These are phyloP conservation scores for Calephelis perditalis DNA, from an alignment of 2,888 invertebrate species.

Conservation along the genomic window DNA sequence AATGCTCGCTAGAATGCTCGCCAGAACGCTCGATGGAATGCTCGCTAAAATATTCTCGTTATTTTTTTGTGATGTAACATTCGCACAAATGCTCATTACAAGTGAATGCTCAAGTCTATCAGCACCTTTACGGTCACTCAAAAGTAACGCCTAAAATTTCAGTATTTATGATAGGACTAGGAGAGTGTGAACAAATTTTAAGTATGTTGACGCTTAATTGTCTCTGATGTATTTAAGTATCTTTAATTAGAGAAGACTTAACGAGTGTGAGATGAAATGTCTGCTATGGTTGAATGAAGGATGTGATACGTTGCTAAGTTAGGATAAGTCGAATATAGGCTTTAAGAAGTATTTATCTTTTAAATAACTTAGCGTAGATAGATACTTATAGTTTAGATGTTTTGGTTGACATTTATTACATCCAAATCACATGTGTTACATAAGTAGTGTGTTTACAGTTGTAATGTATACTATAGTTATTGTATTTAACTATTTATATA, in stretches of 20 bases:
- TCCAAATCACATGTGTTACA: slow-evolving; percentile 33
- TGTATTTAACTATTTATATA: slow-evolving; percentile 39
- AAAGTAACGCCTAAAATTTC: slow-evolving; percentile 4
- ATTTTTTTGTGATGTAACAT: too few relatives aligned
- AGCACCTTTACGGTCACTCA: too few relatives aligned
- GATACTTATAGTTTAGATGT: slow-evolving; percentile 53
- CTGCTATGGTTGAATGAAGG: slow-evolving; percentile 62
- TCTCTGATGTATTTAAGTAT: slow-evolving; percentile 6
- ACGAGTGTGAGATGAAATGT: slow-evolving; percentile 33
- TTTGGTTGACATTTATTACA: slow-evolving; percentile 55
- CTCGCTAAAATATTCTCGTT: too few relatives aligned
- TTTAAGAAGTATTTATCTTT: slow-evolving; percentile 72
- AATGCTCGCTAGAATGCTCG: too few relatives aligned
- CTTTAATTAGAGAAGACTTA: slow-evolving; percentile 8
- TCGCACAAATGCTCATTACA: too few relatives aligned
- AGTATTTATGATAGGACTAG: slow-evolving; percentile 1
- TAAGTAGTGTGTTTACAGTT: slow-evolving; percentile 17
- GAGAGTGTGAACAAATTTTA: not conserved
- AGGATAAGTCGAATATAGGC: slow-evolving; percentile 59
- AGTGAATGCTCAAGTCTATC: too few relatives aligned
- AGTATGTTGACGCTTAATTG: not conserved
- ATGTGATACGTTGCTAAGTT: slow-evolving; percentile 72
- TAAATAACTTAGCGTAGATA: slow-evolving; percentile 64
- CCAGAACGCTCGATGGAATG: too few relatives aligned
- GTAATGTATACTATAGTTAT: slow-evolving; percentile 14